Conservation (phyloP, 2,888 invertebrate genomes). For the Drosophila cracens region DNA sequence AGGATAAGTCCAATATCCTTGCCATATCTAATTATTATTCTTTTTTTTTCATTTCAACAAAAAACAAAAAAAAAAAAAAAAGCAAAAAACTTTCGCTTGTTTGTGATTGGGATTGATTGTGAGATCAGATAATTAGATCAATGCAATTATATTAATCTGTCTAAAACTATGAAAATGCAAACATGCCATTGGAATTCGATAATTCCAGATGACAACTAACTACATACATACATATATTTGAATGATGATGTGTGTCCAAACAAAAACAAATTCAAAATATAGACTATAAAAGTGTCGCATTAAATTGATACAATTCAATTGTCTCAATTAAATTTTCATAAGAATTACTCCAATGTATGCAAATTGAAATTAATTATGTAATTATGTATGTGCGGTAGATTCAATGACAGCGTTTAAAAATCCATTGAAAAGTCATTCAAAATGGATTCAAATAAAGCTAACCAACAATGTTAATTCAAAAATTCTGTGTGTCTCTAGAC, state of each 20-base stretch:
- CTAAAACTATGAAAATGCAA: neutral
- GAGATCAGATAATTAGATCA: slow-evolving; percentile 5
- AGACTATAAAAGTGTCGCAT: slow-evolving; percentile 5
- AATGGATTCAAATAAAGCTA: slow-evolving; percentile 15
- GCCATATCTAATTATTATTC: neutral
- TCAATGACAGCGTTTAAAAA: slow-evolving; percentile 2
- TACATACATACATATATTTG: neutral
- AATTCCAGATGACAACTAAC: neutral
- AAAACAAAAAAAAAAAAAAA: neutral
- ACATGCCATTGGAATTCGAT: neutral
- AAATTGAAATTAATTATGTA: neutral
- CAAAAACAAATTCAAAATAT: neutral
- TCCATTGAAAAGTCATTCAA: slow-evolving; percentile 19
- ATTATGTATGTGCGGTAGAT: neutral
- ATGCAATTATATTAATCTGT: neutral
- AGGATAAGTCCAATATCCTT: neutral
- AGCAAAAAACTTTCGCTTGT: neutral
- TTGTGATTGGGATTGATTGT: slow-evolving; percentile 5
- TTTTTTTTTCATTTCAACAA: neutral
- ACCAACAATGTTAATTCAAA: slow-evolving; percentile 33
- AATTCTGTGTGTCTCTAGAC: slow-evolving; percentile 27
- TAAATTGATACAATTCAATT: slow-evolving; percentile 9
- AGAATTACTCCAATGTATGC: neutral
- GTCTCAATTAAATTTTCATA: slow-evolving; percentile 4
- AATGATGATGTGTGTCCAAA: neutral